A percentile compares a stretch with the other conserved stretches of the same genome.
phyloP scores from a whole-genome alignment of 2,797 vertebrate genomes.

The Nannoperca australis region DNA sequence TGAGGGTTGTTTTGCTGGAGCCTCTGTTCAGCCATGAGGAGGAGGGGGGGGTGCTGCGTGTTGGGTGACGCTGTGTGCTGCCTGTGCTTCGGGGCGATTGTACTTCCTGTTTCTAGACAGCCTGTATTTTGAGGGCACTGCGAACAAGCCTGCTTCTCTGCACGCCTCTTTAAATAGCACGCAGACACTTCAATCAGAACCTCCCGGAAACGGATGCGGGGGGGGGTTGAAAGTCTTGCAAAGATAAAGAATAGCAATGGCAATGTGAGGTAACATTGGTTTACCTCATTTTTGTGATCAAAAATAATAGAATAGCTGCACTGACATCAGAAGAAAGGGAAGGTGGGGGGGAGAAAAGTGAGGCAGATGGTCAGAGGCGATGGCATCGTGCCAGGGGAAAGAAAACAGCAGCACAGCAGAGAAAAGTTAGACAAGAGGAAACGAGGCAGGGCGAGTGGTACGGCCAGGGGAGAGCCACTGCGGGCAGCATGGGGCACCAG shows the following conservation, averaged over 20 bases:
- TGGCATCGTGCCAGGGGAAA: slow-evolving; percentile 66
- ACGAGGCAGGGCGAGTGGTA: slow-evolving; percentile 23
- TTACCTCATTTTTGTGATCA: slow-evolving; percentile 21
- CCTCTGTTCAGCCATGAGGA: too few species aligned
- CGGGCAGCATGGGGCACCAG: slow-evolving; percentile 52
- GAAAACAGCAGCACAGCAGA: slow-evolving; percentile 59
- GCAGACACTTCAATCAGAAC: slow-evolving; percentile 64
- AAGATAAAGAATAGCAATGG: slow-evolving; percentile 11
- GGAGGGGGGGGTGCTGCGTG: slow-evolving; percentile 46
- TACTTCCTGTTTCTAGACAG: slow-evolving; percentile 84
- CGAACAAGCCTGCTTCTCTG: slow-evolving; percentile 74
- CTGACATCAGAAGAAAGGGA: slow-evolving; percentile 37
- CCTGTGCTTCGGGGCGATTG: slow-evolving; percentile 69
- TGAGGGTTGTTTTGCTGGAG: too few species aligned
- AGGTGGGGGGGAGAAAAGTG: not conserved
- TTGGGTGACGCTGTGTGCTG: slow-evolving; percentile 66
- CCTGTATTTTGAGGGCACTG: slow-evolving; percentile 75
- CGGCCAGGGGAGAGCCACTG: slow-evolving; percentile 31
- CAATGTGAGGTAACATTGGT: slow-evolving; percentile 5
- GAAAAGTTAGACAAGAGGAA: slow-evolving; percentile 33
- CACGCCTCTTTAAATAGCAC: slow-evolving; percentile 81
- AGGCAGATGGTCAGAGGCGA: slow-evolving; percentile 74
- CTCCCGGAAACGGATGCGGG: slow-evolving; percentile 56
- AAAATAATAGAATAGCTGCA: slow-evolving; percentile 36
- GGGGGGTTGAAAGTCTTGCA: slow-evolving; percentile 12